phyloP scores from a whole-genome alignment of 1,140 invertebrate genomes.

The Atta colombica region DNA sequence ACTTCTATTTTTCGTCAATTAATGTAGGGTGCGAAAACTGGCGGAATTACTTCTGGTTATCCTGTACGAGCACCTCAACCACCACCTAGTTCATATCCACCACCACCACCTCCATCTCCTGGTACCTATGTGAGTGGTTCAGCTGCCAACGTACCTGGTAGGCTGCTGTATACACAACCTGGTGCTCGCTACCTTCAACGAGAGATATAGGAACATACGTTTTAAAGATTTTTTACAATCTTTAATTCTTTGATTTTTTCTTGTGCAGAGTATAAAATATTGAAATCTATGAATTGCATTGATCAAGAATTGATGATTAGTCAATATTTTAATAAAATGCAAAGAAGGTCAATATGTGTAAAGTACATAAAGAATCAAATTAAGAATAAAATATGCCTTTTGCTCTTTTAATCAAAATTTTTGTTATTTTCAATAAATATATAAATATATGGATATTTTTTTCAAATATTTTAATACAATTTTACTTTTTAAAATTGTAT shows the following conservation, averaged over 20 bases:
- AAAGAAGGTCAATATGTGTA: background rate
- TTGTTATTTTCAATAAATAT: background rate
- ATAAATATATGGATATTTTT: background rate
- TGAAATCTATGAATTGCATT: background rate
- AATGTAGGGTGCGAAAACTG: constrained; percentile 86
- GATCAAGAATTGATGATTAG: background rate
- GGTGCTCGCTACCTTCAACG: constrained; percentile 82
- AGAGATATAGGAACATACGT: constrained; percentile 73
- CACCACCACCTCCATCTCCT: constrained; percentile 77
- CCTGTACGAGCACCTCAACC: constrained; percentile 86
- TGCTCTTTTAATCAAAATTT: background rate
- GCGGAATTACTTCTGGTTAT: constrained; percentile 88
- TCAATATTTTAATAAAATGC: background rate
- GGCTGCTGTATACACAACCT: constrained; percentile 83
- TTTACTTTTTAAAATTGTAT: background rate
- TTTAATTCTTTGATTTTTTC: background rate
- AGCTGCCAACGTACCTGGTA: constrained; percentile 80
- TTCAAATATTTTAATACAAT: background rate
- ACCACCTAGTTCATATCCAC: constrained; percentile 78
- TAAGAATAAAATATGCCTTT: background rate
- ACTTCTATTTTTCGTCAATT: background rate
- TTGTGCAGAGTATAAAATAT: background rate
- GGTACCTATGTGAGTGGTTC: constrained; percentile 83
- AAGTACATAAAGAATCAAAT: background rate
- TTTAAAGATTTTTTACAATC: background rate